Base-by-base conservation (phyloP, 2,113 vertebrate genomes). In the Phylloscopus whistleri region DNA sequence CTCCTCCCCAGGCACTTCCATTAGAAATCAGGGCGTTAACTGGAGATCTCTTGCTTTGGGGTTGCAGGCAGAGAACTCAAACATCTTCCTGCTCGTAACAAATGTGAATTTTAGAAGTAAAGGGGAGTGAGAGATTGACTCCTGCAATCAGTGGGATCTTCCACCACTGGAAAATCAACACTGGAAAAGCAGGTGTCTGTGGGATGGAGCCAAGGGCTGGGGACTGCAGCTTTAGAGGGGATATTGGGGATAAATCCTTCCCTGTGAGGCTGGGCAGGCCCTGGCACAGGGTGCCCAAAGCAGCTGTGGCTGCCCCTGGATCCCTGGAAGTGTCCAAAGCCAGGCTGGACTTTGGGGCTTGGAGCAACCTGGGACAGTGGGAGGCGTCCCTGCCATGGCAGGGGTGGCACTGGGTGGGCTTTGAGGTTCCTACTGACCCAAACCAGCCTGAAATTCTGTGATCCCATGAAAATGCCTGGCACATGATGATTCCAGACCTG, bases 151-250 rank as follows among this genome's bases (percentile, higher is more conserved):
- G 17, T 1, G n/a, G 37, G 28, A 22, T 8, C 51, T 37, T 6
- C 46, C 7, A 1, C 24, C 26, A 0, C 39, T 5, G 63, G 55
- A 15, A n/a, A 35, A 48, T 2, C 8, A 22, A 1, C 13, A 2
- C 8, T 14, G 41, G 41, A 41, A 41, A 41, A 7, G 7, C 24
- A 8, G 4, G 53, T 7, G 58, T 22, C 10, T 1, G 41, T 33
- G 46, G 68, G 81, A 14, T 1, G 37, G 67, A 33, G n/a, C 39
- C 19, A 3, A 7, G 64, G 43, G 43, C 26, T 46, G 18, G 43
- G 5, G 31, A 3, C 24, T 22, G 49, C 72, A 7, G 49, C 18
- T 1, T 7, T 7, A 1, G 27, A 2, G 21, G 9, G 33, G 44
- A 67, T 16, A 0, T 3, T 2, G 1, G 75, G 49, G 2, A 30